Percentiles rank a stretch among this genome's conserved stretches.
These are phyloP conservation scores for Sinohyriopsis cumingii DNA, from an alignment of 2,888 invertebrate species.

Conservation along the genomic window DNA sequence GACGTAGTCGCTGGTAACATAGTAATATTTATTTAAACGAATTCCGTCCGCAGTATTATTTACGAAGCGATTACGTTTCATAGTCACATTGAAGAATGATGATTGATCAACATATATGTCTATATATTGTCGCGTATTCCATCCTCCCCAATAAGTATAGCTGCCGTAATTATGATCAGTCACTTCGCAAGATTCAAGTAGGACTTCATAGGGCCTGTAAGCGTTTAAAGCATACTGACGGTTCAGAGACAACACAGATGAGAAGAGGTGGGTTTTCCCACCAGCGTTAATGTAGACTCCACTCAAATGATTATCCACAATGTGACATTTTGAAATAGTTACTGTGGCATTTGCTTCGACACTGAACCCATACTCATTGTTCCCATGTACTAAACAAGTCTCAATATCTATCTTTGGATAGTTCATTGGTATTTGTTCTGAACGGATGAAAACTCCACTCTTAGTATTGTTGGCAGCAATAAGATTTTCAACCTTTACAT, in stretches of 20 bases:
- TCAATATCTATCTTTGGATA: background rate
- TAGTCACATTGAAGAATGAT: slow-evolving; percentile 1
- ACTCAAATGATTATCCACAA: slow-evolving; percentile 6
- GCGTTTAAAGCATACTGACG: slow-evolving; percentile 9
- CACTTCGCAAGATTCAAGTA: slow-evolving; percentile 4
- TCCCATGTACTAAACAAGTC: background rate
- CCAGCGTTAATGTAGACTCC: slow-evolving; percentile 5
- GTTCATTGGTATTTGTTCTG: background rate
- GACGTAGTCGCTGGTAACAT: background rate
- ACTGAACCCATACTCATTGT: slow-evolving; percentile 2
- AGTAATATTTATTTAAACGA: background rate
- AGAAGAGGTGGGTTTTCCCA: background rate
- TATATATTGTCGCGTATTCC: slow-evolving; percentile 1
- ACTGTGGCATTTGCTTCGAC: slow-evolving; percentile 10
- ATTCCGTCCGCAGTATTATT: slow-evolving; percentile 16
- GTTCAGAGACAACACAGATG: slow-evolving; percentile 2
- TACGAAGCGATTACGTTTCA: slow-evolving; percentile 11
- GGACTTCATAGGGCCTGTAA: background rate
- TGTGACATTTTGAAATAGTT: background rate
- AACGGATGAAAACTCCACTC: background rate
- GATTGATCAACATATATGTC: background rate
- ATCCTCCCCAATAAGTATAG: slow-evolving; percentile 2
- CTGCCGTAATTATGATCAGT: slow-evolving; percentile 6
- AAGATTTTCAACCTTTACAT: background rate
- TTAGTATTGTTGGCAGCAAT: slow-evolving; percentile 7